Conservation (phyloP, 1,140 invertebrate genomes). For the Zaprionus vittiger region DNA sequence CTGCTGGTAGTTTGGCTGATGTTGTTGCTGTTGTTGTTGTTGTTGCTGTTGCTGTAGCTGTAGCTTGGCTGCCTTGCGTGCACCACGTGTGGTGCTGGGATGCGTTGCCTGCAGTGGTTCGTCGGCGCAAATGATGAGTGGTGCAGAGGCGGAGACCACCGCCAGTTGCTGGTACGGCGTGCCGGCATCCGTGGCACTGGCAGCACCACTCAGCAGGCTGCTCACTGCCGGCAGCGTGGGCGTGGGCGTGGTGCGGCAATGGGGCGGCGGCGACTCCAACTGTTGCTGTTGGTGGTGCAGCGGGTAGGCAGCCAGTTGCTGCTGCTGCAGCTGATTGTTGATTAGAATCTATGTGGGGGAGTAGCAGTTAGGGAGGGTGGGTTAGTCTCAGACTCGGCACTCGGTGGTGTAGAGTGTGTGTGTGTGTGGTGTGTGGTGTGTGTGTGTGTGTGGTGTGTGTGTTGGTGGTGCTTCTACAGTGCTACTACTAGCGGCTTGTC, state of each 20-base stretch:
- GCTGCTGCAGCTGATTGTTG: constrained; percentile 59
- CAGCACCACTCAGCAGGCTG: constrained; percentile 56
- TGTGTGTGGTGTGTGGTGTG: no score
- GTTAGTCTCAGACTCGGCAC: constrained; percentile 63
- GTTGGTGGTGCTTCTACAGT: constrained; percentile 49
- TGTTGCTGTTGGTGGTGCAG: constrained; percentile 58
- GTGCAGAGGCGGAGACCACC: constrained; percentile 58
- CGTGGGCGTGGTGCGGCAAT: constrained; percentile 58
- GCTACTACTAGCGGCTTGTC: constrained; percentile 52
- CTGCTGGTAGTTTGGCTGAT: constrained; percentile 64
- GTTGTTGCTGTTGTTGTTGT: constrained; percentile 57
- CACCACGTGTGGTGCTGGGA: constrained; percentile 38
- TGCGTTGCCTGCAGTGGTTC: constrained; percentile 27
- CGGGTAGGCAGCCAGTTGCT: constrained; percentile 56
- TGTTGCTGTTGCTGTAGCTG: constrained; percentile 65
- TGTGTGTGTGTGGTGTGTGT: constrained; percentile 28
- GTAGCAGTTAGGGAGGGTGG: constrained; percentile 53
- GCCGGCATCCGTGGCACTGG: constrained; percentile 21
- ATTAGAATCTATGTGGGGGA: constrained; percentile 71
- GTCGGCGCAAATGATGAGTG: constrained; percentile 65
- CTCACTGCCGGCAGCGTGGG: constrained; percentile 61
- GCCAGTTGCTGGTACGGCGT: constrained; percentile 71
- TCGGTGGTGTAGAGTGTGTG: constrained; percentile 20
- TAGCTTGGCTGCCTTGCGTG: constrained; percentile 59
- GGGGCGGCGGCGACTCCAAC: constrained; percentile 53